These are phyloP conservation scores for Suncus etruscus DNA, from an alignment of 2,113 vertebrate genomes.

Conservation along the genomic window DNA sequence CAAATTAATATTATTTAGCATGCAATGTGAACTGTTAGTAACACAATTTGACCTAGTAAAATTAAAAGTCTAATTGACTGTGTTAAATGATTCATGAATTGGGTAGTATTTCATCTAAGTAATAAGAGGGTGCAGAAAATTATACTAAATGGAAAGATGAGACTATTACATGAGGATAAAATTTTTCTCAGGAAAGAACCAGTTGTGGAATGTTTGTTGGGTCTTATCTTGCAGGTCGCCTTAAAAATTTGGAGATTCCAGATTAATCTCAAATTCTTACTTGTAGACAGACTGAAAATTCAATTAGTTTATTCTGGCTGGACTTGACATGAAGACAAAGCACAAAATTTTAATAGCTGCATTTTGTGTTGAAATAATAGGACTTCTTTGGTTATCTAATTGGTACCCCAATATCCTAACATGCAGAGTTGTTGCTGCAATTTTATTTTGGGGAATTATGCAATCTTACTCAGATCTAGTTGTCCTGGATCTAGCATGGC, in stretches of 20 bases:
- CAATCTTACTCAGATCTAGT: too few species aligned
- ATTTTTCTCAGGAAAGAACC: neutral
- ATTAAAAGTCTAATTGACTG: neutral
- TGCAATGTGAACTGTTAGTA: neutral
- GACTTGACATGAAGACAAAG: neutral
- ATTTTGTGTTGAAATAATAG: neutral
- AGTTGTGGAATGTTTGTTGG: neutral
- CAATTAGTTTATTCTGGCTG: neutral
- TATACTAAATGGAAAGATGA: neutral
- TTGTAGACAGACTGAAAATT: neutral
- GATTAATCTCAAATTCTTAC: neutral
- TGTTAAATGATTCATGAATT: neutral
- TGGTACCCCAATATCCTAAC: neutral
- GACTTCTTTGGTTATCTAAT: neutral
- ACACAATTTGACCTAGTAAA: neutral
- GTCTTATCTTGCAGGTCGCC: neutral
- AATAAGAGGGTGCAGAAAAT: neutral
- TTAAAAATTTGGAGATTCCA: neutral
- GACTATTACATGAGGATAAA: neutral
- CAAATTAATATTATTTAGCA: too few species aligned
- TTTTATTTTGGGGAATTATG: too few species aligned
- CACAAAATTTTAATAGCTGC: neutral
- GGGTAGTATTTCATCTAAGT: neutral
- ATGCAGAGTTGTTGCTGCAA: neutral
- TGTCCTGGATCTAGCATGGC: too few species aligned